Evolutionary conservation across 2,113 vertebrate species (phyloP).

Genomic region (Tupaia chinensis): DNA sequence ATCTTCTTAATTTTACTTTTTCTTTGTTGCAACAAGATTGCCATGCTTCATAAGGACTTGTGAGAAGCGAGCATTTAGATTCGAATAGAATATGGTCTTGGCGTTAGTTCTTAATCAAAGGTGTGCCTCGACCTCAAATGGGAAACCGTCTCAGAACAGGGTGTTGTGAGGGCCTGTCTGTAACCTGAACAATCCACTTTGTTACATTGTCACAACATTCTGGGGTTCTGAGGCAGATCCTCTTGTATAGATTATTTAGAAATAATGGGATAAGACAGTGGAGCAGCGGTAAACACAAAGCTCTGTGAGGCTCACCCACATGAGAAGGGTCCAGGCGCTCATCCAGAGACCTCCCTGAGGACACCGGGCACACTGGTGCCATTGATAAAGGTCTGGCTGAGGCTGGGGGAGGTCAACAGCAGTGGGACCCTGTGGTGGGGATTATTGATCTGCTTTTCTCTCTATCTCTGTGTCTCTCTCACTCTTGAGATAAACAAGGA

Average conservation of each 20-base stretch:
- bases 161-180: fast-evolving
- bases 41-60: background rate
- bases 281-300: too few relatives aligned
- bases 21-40: background rate
- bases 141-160: background rate
- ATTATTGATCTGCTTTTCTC: too few relatives aligned
- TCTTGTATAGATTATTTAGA: background rate
- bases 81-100: background rate
- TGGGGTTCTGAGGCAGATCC: background rate
- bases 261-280: background rate
- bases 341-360: too few relatives aligned
- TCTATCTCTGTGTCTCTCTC: too few relatives aligned
- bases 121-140: background rate
- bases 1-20: background rate
- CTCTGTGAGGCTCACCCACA: too few relatives aligned
- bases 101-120: background rate
- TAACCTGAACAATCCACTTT: too few relatives aligned
- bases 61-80: background rate
- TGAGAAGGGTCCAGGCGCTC: too few relatives aligned
- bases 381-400: too few relatives aligned
- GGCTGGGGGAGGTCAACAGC: too few relatives aligned
- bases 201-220: background rate
- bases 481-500: too few relatives aligned
- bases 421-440: too few relatives aligned
- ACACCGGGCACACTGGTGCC: too few relatives aligned